A percentile compares a stretch with the other conserved stretches of the same genome.
These are phyloP conservation scores for Aethina tumida DNA, from an alignment of 1,140 invertebrate species.

Conservation along the genomic window DNA sequence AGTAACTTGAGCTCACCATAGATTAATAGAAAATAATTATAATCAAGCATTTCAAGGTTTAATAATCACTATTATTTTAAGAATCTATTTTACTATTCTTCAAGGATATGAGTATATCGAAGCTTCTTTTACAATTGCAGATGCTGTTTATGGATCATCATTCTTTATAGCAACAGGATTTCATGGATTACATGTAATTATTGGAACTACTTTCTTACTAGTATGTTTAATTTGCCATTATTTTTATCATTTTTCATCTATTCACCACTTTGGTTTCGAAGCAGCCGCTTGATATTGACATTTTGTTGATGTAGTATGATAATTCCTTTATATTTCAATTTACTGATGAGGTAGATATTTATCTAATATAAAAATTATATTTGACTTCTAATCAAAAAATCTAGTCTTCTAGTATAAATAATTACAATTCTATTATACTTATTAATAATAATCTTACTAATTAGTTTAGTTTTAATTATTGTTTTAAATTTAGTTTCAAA, in stretches of 20 bases:
- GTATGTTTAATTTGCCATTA: conserved; percentile 42
- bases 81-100: conserved; percentile 35
- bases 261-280: conserved; percentile 57
- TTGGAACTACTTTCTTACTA: conserved; percentile 53
- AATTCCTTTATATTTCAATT: conserved; percentile 57
- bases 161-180: too few species aligned
- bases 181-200: conserved; percentile 59
- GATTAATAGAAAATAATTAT: too few species aligned
- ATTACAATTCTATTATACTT: too few species aligned
- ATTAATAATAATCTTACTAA: too few species aligned
- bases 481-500: too few species aligned
- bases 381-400: too few species aligned
- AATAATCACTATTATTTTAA: conserved; percentile 42
- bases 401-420: too few species aligned
- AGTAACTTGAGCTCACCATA: conserved; percentile 44
- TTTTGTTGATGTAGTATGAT: conserved; percentile 62
- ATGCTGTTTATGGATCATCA: conserved; percentile 60
- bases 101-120: conserved; percentile 36
- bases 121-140: too few species aligned
- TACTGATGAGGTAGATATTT: too few species aligned
- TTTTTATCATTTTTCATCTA: conserved; percentile 44
- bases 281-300: too few species aligned
- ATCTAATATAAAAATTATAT: too few species aligned
- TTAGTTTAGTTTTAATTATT: too few species aligned
- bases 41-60: conserved; percentile 36